Conservation (phyloP, 2,888 invertebrate genomes). For the Cistogaster globosa region DNA sequence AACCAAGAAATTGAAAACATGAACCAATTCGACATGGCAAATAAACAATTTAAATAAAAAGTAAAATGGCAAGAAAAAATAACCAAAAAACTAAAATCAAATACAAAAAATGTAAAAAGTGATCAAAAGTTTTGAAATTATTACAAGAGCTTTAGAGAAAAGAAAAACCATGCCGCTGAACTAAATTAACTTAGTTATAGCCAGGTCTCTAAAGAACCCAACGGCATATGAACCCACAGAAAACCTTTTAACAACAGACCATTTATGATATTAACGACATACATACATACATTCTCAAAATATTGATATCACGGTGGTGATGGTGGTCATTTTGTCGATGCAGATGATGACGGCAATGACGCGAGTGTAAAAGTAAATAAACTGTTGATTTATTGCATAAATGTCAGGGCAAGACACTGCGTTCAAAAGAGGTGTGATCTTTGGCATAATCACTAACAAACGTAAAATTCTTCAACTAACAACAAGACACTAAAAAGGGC, state of each 20-base stretch:
- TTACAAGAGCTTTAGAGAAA: conserved; percentile 3
- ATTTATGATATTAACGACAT: conserved; percentile 17
- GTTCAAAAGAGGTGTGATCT: conserved; percentile 69
- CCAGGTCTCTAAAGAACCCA: conserved; percentile 3
- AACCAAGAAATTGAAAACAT: neutral
- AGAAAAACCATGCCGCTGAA: conserved; percentile 1
- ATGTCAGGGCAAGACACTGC: conserved; percentile 67
- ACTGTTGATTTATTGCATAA: conserved; percentile 71
- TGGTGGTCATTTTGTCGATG: conserved; percentile 1
- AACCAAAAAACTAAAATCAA: conserved; percentile 4
- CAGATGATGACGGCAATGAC: conserved; percentile 4
- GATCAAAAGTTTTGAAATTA: conserved; percentile 42
- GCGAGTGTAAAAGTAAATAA: conserved; percentile 61
- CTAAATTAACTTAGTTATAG: conserved; percentile 1
- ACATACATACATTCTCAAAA: conserved; percentile 7
- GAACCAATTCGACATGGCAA: conserved; percentile 8
- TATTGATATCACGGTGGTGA: conserved; percentile 8
- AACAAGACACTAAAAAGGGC: conserved; percentile 6
- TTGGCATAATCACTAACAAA: conserved; percentile 22
- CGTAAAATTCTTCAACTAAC: conserved; percentile 20
- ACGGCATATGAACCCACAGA: conserved; percentile 40
- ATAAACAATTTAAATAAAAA: neutral
- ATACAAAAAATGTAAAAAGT: conserved; percentile 13
- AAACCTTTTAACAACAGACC: conserved; percentile 13
- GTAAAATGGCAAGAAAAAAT: neutral